phyloP scores from a whole-genome alignment of 2,113 vertebrate genomes.

The Brachyhypopomus gauderio region DNA sequence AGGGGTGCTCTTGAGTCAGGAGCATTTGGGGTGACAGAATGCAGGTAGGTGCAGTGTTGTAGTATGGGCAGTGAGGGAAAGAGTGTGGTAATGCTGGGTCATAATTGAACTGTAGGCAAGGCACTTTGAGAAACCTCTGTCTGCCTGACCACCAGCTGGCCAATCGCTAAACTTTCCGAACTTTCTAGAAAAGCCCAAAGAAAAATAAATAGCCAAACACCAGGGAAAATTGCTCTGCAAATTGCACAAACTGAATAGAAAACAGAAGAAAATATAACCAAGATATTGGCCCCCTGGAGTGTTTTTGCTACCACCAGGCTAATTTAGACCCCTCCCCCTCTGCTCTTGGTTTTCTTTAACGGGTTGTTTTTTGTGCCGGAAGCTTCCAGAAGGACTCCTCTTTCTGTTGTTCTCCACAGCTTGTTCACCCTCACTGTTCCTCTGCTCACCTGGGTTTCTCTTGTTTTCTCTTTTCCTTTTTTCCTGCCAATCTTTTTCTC shows the following conservation, averaged over 20 bases:
- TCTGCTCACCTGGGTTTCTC: conserved; percentile 68
- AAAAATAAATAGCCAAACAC: conserved; percentile 29
- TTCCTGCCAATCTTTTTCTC: conserved; percentile 57
- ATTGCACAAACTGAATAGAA: background rate
- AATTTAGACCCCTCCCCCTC: conserved; percentile 39
- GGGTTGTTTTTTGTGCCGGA: conserved; percentile 3
- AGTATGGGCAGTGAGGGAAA: too few species aligned
- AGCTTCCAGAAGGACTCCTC: conserved; percentile 59
- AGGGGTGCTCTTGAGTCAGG: too few species aligned
- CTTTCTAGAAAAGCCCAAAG: conserved; percentile 43
- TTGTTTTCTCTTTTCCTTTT: conserved; percentile 38
- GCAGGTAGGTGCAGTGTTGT: too few species aligned
- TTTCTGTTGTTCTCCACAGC: conserved; percentile 66
- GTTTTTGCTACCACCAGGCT: conserved; percentile 50
- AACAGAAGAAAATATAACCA: conserved; percentile 43
- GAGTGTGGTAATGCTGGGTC: too few species aligned
- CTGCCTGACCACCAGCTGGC: conserved; percentile 46
- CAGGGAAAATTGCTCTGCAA: conserved; percentile 26
- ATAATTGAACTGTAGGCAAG: conserved; percentile 36
- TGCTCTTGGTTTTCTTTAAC: conserved; percentile 51
- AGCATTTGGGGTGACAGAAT: too few species aligned
- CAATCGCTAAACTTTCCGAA: conserved; percentile 48
- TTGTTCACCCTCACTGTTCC: conserved; percentile 71
- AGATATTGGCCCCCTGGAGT: conserved; percentile 53
- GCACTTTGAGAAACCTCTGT: conserved; percentile 32